These are phyloP conservation scores for Amphiprion ocellaris DNA, from an alignment of 2,113 vertebrate species.

Conservation along the genomic window DNA sequence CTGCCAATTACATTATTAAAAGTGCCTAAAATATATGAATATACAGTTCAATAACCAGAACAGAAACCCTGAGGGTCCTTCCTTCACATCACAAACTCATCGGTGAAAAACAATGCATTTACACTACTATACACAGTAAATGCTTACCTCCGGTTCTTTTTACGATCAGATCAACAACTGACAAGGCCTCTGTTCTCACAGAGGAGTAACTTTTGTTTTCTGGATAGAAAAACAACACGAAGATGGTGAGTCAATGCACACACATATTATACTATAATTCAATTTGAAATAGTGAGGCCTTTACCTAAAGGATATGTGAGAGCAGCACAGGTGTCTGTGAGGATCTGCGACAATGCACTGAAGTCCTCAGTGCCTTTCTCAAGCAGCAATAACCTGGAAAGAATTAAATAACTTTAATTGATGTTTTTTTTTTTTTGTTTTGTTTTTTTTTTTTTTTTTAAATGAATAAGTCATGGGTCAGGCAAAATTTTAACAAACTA, in stretches of 20 bases:
- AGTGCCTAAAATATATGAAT: too few species aligned
- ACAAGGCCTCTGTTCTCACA: conserved; percentile 94
- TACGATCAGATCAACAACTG: conserved; percentile 92
- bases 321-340: conserved; percentile 91
- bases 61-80: too few species aligned
- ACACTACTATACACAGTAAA: not conserved
- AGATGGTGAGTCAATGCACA: not conserved
- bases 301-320: conserved; percentile 90
- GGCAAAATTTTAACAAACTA: not conserved
- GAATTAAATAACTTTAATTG: not conserved
- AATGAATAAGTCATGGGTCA: not conserved
- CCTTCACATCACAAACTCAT: too few species aligned
- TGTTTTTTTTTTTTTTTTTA: not conserved
- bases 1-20: too few species aligned
- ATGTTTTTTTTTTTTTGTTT: not conserved
- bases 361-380: conserved; percentile 88
- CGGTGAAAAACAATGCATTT: too few species aligned
- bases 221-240: conserved; percentile 63
- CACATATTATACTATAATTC: not conserved
- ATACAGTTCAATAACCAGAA: not conserved
- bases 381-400: conserved; percentile 90
- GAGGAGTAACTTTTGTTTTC: conserved; percentile 98
- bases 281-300: rapidly evolving
- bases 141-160: conserved; percentile 92
- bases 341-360: conserved; percentile 88